phyloP scores from a whole-genome alignment of 2,797 vertebrate species.

The Pithecia hirsuta region DNA sequence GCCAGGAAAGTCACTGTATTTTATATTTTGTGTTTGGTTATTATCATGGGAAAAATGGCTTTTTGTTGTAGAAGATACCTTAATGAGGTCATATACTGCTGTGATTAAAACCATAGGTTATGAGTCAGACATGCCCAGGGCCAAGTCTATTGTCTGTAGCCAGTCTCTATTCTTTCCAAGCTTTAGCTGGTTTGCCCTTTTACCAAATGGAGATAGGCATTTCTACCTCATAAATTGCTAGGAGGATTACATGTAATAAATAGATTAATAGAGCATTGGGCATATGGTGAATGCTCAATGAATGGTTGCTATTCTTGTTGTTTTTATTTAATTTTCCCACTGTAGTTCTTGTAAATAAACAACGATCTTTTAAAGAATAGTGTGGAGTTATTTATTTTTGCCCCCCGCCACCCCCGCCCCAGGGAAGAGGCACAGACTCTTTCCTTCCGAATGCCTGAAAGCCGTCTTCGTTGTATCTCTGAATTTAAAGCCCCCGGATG shows the following conservation, averaged over 20 bases:
- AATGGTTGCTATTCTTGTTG: not conserved
- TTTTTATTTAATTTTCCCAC: not conserved
- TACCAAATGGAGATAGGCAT: not conserved
- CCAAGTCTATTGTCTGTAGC: not conserved
- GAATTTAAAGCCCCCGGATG: rapidly evolving
- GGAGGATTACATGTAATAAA: not conserved
- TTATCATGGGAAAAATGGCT: not conserved
- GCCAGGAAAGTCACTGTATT: not conserved
- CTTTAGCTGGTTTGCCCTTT: not conserved
- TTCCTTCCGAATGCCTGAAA: not conserved
- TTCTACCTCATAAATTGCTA: not conserved
- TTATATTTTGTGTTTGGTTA: not conserved
- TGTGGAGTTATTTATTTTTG: not conserved
- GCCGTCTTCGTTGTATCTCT: not conserved
- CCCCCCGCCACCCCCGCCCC: no score
- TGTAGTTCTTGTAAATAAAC: not conserved
- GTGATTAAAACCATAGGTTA: not conserved
- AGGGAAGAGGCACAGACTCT: not conserved
- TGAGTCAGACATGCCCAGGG: not conserved
- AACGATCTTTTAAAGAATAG: not conserved
- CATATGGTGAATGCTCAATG: rapidly evolving
- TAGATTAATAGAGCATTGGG: not conserved
- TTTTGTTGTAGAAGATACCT: not conserved
- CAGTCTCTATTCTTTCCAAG: not conserved
- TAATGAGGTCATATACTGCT: not conserved